A percentile compares a stretch with the other conserved stretches of the same genome.
Evolutionary conservation across 1,140 invertebrate genomes (phyloP).

Genomic region (Drosophila murphyi): DNA sequence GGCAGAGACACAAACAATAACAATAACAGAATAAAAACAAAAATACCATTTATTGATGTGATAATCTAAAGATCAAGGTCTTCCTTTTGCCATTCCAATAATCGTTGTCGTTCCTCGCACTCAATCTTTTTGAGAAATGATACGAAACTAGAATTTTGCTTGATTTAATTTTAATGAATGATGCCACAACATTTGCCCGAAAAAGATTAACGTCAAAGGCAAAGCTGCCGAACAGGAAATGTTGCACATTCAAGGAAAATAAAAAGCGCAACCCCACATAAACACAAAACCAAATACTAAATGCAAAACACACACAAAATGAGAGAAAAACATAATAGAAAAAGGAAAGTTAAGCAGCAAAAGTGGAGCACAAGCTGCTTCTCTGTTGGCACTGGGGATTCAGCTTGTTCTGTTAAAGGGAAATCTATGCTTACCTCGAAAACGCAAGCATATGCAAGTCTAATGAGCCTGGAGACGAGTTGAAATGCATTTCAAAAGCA

Average conservation of each 20-base stretch:
- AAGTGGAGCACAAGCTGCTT: constrained; percentile 26
- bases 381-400: constrained; percentile 34
- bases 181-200: constrained; percentile 21
- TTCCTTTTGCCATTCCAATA: constrained; percentile 79
- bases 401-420: constrained; percentile 2
- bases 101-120: constrained; percentile 50
- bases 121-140: constrained; percentile 20
- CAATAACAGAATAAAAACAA: constrained; percentile 40
- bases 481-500: constrained; percentile 32
- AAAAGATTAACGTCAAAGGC: constrained; percentile 18
- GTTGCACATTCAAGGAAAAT: constrained; percentile 14
- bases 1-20: constrained; percentile 40
- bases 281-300: neutral
- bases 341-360: constrained; percentile 38
- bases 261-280: neutral
- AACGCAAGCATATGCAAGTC: constrained; percentile 34
- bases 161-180: constrained; percentile 38
- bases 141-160: constrained; percentile 50
- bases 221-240: constrained; percentile 23
- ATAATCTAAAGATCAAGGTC: constrained; percentile 82
- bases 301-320: neutral
- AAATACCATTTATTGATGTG: constrained; percentile 79
- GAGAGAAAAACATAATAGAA: neutral
- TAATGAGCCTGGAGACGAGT: constrained; percentile 24
- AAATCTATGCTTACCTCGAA: neutral